A percentile compares a stretch with the other conserved stretches of the same genome.
Evolutionary conservation across 2,113 vertebrate genomes (phyloP).

Genomic region (Boleophthalmus pectinirostris): DNA sequence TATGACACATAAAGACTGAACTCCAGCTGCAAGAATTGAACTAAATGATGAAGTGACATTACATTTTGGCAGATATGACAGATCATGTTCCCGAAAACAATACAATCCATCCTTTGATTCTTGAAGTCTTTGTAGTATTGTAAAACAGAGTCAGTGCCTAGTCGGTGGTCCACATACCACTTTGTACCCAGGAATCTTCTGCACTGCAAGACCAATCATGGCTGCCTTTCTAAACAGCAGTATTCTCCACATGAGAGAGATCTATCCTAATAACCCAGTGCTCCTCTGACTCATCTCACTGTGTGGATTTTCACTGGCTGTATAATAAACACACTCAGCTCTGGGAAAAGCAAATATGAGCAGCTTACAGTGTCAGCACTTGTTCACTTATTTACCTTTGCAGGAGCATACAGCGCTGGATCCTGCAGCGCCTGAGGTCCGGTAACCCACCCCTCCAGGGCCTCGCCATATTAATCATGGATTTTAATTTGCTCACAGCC

Average conservation of each 20-base stretch:
- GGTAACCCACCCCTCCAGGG: slow-evolving; percentile 49
- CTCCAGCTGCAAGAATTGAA: no score
- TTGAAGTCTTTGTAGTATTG: background rate
- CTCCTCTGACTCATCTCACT: slow-evolving; percentile 21
- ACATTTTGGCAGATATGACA: background rate
- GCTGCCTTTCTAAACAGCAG: background rate
- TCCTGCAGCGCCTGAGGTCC: slow-evolving; percentile 43
- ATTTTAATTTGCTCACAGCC: slow-evolving; percentile 66
- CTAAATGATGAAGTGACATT: background rate
- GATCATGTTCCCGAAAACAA: background rate
- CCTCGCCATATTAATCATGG: slow-evolving; percentile 62
- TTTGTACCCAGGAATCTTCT: background rate
- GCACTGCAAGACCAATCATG: background rate
- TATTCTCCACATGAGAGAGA: slow-evolving; percentile 1
- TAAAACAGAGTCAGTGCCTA: background rate
- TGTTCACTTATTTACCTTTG: slow-evolving; percentile 57
- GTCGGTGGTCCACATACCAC: background rate
- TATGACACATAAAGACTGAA: no score
- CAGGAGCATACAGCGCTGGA: slow-evolving; percentile 16
- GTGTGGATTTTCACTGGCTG: slow-evolving; percentile 7
- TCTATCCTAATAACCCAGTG: background rate
- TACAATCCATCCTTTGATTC: no score
- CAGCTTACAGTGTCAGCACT: slow-evolving; percentile 42
- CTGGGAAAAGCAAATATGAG: slow-evolving; percentile 34
- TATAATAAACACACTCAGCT: slow-evolving; percentile 25